Evolutionary conservation across 2,113 vertebrate genomes (phyloP), one percentile per base, ranked within the genome.

Genomic region (Nansenia antarctica): DNA sequence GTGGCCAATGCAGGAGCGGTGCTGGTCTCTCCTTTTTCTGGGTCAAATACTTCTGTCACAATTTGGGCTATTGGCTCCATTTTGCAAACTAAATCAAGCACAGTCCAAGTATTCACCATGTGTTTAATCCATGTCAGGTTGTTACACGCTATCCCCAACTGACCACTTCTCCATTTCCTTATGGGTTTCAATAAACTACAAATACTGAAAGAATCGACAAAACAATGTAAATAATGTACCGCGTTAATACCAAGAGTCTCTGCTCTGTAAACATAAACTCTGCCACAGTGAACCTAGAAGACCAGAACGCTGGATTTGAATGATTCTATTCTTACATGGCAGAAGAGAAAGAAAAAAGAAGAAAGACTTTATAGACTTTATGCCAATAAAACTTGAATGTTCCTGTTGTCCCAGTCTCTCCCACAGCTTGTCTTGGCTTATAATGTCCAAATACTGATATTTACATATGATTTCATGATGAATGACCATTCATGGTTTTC

Each of bases 241-340:
- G 69, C 59, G 54, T 65, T 57, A 30, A 29, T 3, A 73, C 27
- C 1, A 6, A 30, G 49, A 76, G 64, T 29, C 31, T 30, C 72
- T 64, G 62, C 69, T 77, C 74, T 81, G 85, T 87, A 86, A 89
- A 91, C 88, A 79, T 68, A 87, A 61, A 86, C 82, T 66, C 81
- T 82, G 80, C 70, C 52, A 84, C 64, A 77, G 82, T 85, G 87
- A 86, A 83, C 75, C 15, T 42, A 63, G n/a, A 72, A 85, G 72
- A 76, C 71, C 58, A 72, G 67, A 59, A 55, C 22, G 35, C 26
- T 57, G 9, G 58, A n/a, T 73, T 78, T 30, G 65, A 79, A 82
- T 74, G n/a, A n/a, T 34, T 32, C 32, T 11, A 60, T 5, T 20
- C 32, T 63, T 62, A 61, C 72, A 82, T 69, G 74, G 78, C 76